Percentiles rank a stretch among this genome's conserved stretches.
Evolutionary conservation across 2,113 vertebrate species (phyloP).

Genomic region (Anhinga anhinga): DNA sequence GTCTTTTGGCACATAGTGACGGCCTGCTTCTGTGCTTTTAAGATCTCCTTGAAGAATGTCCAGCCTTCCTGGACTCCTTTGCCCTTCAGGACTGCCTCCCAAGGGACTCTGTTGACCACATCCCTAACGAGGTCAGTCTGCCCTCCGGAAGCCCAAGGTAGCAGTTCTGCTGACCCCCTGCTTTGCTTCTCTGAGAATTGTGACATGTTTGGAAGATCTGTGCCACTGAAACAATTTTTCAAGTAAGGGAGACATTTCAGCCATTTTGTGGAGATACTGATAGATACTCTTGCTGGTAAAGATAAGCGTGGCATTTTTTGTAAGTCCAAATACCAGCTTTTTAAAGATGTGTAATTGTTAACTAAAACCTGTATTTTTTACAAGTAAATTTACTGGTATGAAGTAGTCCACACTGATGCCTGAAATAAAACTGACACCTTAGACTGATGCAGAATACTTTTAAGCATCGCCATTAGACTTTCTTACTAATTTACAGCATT

Average conservation of each 20-base stretch:
- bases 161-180: not conserved
- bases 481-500: not conserved
- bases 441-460: not conserved
- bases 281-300: not conserved
- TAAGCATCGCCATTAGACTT: not conserved
- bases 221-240: not conserved
- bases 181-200: not conserved
- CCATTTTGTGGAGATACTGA: not conserved
- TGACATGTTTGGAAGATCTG: not conserved
- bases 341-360: not conserved
- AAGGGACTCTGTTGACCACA: not conserved
- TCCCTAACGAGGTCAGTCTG: not conserved
- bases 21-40: not conserved
- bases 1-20: fast-evolving
- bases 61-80: not conserved
- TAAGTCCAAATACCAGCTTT: not conserved
- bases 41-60: not conserved
- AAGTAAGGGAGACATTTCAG: not conserved
- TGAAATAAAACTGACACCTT: not conserved
- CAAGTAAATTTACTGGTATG: not conserved
- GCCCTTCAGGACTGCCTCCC: not conserved
- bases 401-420: not conserved
- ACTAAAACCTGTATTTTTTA: not conserved
- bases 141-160: fast-evolving
- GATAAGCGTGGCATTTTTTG: not conserved